Evolutionary conservation across 2,113 vertebrate species (phyloP).

Genomic region (Mola mola): DNA sequence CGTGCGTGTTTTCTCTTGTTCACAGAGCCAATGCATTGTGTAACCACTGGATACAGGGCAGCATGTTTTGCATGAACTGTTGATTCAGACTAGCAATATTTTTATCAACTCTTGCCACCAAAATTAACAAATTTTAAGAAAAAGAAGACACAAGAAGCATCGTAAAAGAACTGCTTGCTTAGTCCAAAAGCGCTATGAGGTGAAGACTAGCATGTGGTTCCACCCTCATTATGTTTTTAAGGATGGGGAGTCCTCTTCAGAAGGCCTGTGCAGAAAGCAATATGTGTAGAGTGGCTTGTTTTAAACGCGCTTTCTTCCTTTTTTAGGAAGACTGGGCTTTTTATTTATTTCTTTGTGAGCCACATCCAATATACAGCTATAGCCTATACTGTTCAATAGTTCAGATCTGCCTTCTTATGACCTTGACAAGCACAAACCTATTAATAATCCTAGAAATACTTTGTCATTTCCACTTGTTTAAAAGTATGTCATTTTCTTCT

Average conservation of each 20-base stretch:
- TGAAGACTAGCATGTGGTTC: slow-evolving; percentile 70
- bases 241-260: slow-evolving; percentile 49
- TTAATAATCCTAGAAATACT: slow-evolving; percentile 78
- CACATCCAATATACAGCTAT: slow-evolving; percentile 82
- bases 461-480: slow-evolving; percentile 77
- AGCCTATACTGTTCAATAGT: slow-evolving; percentile 81
- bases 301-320: slow-evolving; percentile 75
- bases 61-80: slow-evolving; percentile 84
- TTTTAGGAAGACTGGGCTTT: slow-evolving; percentile 79
- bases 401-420: slow-evolving; percentile 86
- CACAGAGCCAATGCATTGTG: slow-evolving; percentile 79
- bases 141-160: slow-evolving; percentile 63
- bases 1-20: slow-evolving; percentile 66
- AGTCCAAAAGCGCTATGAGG: slow-evolving; percentile 57
- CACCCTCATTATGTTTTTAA: slow-evolving; percentile 55
- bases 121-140: slow-evolving; percentile 74
- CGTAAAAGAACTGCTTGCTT: slow-evolving; percentile 74
- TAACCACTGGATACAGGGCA: slow-evolving; percentile 82
- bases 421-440: slow-evolving; percentile 88
- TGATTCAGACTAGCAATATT: slow-evolving; percentile 87
- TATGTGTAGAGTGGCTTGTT: slow-evolving; percentile 81
- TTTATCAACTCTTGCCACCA: slow-evolving; percentile 81
- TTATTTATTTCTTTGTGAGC: slow-evolving; percentile 83
- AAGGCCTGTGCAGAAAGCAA: slow-evolving; percentile 81
- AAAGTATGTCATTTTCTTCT: slow-evolving; percentile 57